Base-by-base conservation (phyloP, 2,888 invertebrate genomes). In the Phaedon cochleariae region DNA sequence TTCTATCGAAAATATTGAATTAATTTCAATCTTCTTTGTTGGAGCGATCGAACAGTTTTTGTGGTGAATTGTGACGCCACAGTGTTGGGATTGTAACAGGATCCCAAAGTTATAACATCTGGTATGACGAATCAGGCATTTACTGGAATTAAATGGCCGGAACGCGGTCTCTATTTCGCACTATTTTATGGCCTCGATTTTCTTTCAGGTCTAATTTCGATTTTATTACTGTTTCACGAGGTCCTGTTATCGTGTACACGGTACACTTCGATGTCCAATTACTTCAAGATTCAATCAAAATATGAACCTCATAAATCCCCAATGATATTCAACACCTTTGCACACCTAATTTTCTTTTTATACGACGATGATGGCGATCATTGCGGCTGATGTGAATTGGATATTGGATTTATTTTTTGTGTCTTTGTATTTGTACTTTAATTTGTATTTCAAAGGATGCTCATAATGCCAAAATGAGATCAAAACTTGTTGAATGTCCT, bases 71-170 rank as follows among this genome's bases (percentile, higher is more conserved):
- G 49, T 18, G 58, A 58, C 65, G 58, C 61, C 62, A n/a, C n/a
- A 62, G 54, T 65, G 65, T 52, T 46, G 1, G 7, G 49, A 59
- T n/a, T 34, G 62, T 65, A 65, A 65, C 62, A 20, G 59, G 62
- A 59, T 55, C 53, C 58, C 21, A 41, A 22, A 54, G 37, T 54
- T 58, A 59, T 54, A 49, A 62, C 59, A 62, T 53, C 58, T 46
- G 57, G 64, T 64, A 52, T 67, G 58, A 67, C 64, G 64, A 67
- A 67, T 67, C 48, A 46, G 53, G 17, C 46, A 60, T 67, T 67
- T 41, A 49, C 31, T 64, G 53, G 60, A 58, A 52, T 58, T 51
- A 58, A 67, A 67, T 52, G 61, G 51, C 53, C 58, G 57, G 18
- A 67, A 63, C 64, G 52, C 29, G 57, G 57, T 60, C 52, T 66